Evolutionary conservation across 2,113 vertebrate genomes (phyloP), one percentile per base, ranked within the genome.

Genomic region (Bos indicus): DNA sequence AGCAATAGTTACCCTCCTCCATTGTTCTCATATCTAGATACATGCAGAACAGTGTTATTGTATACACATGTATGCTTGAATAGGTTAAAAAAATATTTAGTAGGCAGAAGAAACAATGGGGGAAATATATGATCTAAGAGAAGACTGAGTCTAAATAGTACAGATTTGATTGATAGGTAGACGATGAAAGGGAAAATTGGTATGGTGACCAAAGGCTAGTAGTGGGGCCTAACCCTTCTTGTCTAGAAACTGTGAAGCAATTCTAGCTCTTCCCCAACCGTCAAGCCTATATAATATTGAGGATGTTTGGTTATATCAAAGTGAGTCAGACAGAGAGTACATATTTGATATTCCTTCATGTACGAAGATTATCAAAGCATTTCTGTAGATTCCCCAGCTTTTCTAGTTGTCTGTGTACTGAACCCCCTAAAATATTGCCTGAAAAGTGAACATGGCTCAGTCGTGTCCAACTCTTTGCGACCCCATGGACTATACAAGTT

Each of bases 71-170:
- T 48, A 92, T 36, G 62, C n/a, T 59, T 57, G 3, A 30, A 16
- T 48, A 93, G 21, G 16, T 71, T 67, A 33, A 23, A 10, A 57
- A 92, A 62, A 26, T 15, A 19, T 48, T 84, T 84, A 81, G n/a
- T 82, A 89, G 48, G 56, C 84, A 94, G 74, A 95, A 92, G 60
- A 90, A 96, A 84, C 40, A 96, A 48, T 93, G n/a, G 52, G 14
- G 77, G 57, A 89, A 74, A 60, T 28, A 57, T 52, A 25, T 36
- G 19, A 30, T 92, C 30, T 83, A 74, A 96, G 43, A 86, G 59
- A 92, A 64, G 6, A 60, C 43, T 64, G 33, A 77, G 21, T 80
- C 40, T 48, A 33, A 56, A 64, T 64, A 93, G 77, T 87, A 88
- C 43, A 82, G 23, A 74, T 74, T 90, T 77, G 43, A 88, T 57